Conservation (phyloP, 53 echinoderm and acorn worm genomes). For the Paracentrotus lividus region DNA sequence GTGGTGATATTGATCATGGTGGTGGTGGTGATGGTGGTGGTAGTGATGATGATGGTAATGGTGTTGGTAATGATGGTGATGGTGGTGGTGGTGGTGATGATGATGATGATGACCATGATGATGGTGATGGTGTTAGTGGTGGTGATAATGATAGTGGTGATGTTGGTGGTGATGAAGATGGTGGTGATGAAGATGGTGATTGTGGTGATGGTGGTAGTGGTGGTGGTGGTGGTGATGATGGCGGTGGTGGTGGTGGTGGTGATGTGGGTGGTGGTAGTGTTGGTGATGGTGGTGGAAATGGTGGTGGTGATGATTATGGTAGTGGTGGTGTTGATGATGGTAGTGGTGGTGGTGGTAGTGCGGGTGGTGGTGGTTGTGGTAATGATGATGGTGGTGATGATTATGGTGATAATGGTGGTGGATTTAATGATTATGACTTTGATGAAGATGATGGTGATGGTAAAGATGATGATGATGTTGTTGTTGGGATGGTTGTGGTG, state of each 20-base stretch:
- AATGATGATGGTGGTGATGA: constrained; percentile 27
- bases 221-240: constrained; percentile 39
- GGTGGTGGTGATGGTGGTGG: not conserved
- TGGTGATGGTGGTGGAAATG: constrained; percentile 5
- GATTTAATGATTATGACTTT: too few relatives aligned
- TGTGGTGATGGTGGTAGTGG: constrained; percentile 8
- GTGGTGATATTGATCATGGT: constrained; percentile 40
- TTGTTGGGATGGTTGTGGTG: constrained; percentile 31
- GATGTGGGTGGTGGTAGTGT: constrained; percentile 24
- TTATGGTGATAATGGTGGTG: not conserved
- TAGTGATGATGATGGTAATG: not conserved
- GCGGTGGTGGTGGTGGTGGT: constrained; percentile 44
- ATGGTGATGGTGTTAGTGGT: constrained; percentile 23
- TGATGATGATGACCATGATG: not conserved
- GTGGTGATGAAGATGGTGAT: constrained; percentile 10
- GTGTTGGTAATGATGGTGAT: constrained; percentile 50
- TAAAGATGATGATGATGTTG: constrained; percentile 11
- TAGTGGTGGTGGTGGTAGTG: constrained; percentile 1
- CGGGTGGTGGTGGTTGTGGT: not conserved
- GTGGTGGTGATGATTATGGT: not conserved
- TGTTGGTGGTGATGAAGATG: constrained; percentile 18
- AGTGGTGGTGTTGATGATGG: constrained; percentile 42
- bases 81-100: not conserved
- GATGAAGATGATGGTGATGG: constrained; percentile 2
- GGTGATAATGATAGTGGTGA: not conserved